Percentiles rank a stretch among this genome's conserved stretches.
These are phyloP conservation scores for Esox niger DNA, from an alignment of 2,113 vertebrate genomes.

Conservation along the genomic window DNA sequence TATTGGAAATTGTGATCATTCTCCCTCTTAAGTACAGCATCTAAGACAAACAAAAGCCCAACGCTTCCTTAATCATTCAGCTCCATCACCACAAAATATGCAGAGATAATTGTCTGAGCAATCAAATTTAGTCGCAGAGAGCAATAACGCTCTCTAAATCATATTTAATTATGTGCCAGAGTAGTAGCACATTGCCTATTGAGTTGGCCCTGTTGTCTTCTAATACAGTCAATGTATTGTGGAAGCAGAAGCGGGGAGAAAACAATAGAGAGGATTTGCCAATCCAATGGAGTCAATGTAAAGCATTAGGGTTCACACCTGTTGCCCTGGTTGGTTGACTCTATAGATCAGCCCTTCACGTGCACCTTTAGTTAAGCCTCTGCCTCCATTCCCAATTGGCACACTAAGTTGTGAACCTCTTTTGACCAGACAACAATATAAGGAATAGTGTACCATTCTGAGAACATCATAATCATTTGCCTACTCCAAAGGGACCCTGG, in stretches of 20 bases:
- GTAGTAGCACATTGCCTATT: constrained; percentile 10
- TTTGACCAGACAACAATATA: too few relatives aligned
- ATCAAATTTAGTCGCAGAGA: constrained; percentile 27
- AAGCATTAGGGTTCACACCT: constrained; percentile 46
- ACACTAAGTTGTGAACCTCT: too few relatives aligned
- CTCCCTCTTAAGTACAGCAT: constrained; percentile 21
- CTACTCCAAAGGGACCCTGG: constrained; percentile 4
- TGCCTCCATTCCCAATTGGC: too few relatives aligned
- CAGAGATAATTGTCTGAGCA: constrained; percentile 35
- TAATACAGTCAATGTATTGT: background rate
- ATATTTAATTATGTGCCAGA: constrained; percentile 20
- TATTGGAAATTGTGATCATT: background rate
- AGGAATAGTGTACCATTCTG: too few relatives aligned
- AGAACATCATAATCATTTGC: too few relatives aligned
- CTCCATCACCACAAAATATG: constrained; percentile 28
- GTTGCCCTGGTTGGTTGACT: constrained; percentile 38
- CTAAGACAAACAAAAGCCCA: constrained; percentile 12
- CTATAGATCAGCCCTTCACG: constrained; percentile 7
- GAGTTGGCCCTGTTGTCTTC: constrained; percentile 11
- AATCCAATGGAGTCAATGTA: constrained; percentile 29
- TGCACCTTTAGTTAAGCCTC: constrained; percentile 15
- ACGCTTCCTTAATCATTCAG: constrained; percentile 16
- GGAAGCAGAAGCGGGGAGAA: background rate
- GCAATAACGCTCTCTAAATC: constrained; percentile 41
- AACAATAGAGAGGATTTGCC: constrained; percentile 17